Conservation (phyloP, 1,140 invertebrate species). For the Lucilia sericata region DNA sequence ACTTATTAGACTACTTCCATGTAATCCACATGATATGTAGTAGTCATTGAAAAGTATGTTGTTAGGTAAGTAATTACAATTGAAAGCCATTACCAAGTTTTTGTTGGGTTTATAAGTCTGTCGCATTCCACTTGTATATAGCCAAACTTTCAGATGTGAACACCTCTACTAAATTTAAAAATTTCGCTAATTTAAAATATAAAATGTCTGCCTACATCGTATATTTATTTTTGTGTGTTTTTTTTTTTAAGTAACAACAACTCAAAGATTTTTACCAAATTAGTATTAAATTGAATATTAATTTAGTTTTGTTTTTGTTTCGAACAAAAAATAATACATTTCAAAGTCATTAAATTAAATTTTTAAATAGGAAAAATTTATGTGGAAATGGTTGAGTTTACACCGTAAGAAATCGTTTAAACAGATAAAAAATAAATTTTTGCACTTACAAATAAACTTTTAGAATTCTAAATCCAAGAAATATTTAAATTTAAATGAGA, state of each 20-base stretch:
- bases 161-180: neutral
- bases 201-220: neutral
- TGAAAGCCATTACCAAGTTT: too few species aligned
- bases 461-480: too few species aligned
- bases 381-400: neutral
- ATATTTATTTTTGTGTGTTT: neutral
- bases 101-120: too few species aligned
- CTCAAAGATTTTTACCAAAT: constrained; percentile 31
- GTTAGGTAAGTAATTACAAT: too few species aligned
- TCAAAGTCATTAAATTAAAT: neutral
- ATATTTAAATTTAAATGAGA: too few species aligned
- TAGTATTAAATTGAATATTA: constrained; percentile 36
- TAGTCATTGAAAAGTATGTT: too few species aligned
- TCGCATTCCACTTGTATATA: too few species aligned
- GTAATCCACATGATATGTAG: too few species aligned
- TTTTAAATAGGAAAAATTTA: neutral
- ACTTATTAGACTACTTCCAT: too few species aligned
- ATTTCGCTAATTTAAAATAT: neutral
- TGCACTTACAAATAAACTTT: too few species aligned
- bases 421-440: too few species aligned
- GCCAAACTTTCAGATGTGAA: neutral
- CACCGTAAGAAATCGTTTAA: too few species aligned
- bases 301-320: neutral
- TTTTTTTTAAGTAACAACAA: neutral
- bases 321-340: neutral